phyloP scores from a whole-genome alignment of 2,888 invertebrate genomes.

The Proisotoma minuta region DNA sequence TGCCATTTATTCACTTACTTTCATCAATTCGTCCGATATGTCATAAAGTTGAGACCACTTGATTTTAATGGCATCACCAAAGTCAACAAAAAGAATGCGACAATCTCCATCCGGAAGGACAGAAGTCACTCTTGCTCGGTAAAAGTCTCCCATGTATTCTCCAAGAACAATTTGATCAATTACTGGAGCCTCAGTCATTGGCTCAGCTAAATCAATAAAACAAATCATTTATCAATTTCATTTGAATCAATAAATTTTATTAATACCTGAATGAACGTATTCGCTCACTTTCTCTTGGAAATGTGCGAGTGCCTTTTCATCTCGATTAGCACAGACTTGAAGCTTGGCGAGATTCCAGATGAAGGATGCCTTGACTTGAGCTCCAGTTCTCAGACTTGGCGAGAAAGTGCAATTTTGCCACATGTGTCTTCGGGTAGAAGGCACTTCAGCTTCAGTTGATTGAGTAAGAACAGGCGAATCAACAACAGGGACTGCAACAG shows the following conservation, averaged over 20 bases:
- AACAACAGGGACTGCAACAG: background rate
- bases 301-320: background rate
- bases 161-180: background rate
- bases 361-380: background rate
- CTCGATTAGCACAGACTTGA: background rate
- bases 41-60: background rate
- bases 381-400: background rate
- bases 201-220: background rate
- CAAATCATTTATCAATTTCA: no score
- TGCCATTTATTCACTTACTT: no score
- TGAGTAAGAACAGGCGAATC: background rate
- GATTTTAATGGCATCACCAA: background rate
- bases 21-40: background rate
- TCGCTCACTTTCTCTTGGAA: background rate
- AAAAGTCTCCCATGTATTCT: background rate
- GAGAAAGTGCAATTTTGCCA: background rate
- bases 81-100: background rate
- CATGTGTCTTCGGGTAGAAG: background rate
- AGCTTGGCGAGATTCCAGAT: background rate
- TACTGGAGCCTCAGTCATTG: background rate
- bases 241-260: background rate
- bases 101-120: background rate
- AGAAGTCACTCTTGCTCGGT: background rate
- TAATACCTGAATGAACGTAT: background rate
- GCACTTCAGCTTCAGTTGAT: no score